Percentiles rank a stretch among this genome's conserved stretches.
Conservation (phyloP, 2,888 invertebrate genomes). For the Lomographa bimaculata region DNA sequence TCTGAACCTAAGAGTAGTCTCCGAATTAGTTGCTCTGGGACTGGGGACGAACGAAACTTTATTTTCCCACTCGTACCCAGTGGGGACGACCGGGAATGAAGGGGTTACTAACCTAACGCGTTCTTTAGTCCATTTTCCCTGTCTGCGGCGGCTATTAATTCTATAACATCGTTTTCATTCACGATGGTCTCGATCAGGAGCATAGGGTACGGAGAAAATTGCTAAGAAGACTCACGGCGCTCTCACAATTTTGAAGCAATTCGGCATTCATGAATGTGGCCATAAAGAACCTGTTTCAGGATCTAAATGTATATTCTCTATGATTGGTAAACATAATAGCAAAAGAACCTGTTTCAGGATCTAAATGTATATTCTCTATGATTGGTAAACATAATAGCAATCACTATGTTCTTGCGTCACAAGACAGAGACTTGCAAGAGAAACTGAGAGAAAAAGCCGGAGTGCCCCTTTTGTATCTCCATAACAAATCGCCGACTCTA, state of each 20-base stretch:
- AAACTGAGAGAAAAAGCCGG: constrained; percentile 87
- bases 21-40: too few relatives aligned
- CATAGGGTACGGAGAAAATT: constrained; percentile 87
- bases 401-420: constrained; percentile 93
- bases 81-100: too few relatives aligned
- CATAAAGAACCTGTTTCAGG: constrained; percentile 91
- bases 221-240: constrained; percentile 91
- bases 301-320: constrained; percentile 90
- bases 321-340: constrained; percentile 86
- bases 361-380: constrained; percentile 92
- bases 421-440: constrained; percentile 91
- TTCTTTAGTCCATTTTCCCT: constrained; percentile 46
- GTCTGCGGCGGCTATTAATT: constrained; percentile 56
- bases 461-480: constrained; percentile 92
- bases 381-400: constrained; percentile 85
- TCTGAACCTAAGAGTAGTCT: too few relatives aligned
- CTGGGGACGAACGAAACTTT: too few relatives aligned
- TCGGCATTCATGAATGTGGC: constrained; percentile 92
- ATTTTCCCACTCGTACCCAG: too few relatives aligned
- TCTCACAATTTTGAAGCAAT: constrained; percentile 92
- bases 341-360: constrained; percentile 88
- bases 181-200: constrained; percentile 55
- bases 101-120: constrained; percentile 56
- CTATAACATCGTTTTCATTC: constrained; percentile 52
- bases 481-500: constrained; percentile 92